A percentile compares a stretch with the other conserved stretches of the same genome.
Evolutionary conservation across 2,888 invertebrate species (phyloP).

Genomic region (Poecilus cupreus): DNA sequence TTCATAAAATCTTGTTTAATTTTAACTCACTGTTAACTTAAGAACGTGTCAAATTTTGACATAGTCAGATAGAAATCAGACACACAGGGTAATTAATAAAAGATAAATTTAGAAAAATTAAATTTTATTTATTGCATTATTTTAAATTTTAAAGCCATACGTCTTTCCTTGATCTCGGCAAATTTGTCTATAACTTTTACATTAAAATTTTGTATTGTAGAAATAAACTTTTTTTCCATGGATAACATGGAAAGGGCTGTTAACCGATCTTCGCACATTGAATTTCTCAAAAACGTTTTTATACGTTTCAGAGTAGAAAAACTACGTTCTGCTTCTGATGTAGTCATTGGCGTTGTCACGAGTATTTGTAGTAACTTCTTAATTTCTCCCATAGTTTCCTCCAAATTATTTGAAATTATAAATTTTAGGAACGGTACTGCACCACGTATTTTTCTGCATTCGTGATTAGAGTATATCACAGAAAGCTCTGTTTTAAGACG

Average conservation of each 20-base stretch:
- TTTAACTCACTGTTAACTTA: too few species aligned
- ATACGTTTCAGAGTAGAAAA: conserved; percentile 59
- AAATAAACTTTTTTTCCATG: conserved; percentile 61
- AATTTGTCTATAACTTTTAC: conserved; percentile 59
- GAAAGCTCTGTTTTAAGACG: not conserved
- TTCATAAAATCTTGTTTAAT: too few species aligned
- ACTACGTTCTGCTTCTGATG: conserved; percentile 60
- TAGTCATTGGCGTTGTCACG: conserved; percentile 61
- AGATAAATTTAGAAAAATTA: too few species aligned
- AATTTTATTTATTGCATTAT: not conserved
- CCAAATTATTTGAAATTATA: too few species aligned
- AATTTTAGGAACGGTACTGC: conserved; percentile 60
- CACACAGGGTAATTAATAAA: too few species aligned
- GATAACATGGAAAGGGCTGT: conserved; percentile 62
- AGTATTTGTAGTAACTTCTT: too few species aligned
- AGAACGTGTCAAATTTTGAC: too few species aligned
- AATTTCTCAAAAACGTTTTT: conserved; percentile 58
- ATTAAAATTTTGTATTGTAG: conserved; percentile 61
- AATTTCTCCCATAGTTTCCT: too few species aligned
- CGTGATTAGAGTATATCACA: conserved; percentile 57
- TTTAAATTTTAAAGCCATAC: conserved; percentile 2
- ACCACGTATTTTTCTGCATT: conserved; percentile 56
- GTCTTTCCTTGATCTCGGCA: conserved; percentile 47
- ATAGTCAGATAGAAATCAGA: too few species aligned
- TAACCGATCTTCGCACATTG: too few species aligned